Evolutionary conservation across 1,140 invertebrate species (phyloP).

Genomic region (Heliconius nattereri): DNA sequence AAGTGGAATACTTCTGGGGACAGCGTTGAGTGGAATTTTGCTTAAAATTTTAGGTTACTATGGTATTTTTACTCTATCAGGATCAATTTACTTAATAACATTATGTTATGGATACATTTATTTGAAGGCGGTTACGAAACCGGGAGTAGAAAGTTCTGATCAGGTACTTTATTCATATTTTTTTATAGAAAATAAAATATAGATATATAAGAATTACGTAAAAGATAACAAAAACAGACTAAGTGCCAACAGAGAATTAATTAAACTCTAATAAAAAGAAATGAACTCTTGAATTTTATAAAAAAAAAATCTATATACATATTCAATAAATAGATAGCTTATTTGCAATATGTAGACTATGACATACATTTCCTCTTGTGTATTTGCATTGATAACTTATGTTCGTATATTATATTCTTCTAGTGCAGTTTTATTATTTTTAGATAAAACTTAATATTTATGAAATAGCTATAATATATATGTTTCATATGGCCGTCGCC

Average conservation of each 20-base stretch:
- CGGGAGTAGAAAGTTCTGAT: slow-evolving; percentile 44
- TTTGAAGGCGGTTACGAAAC: slow-evolving; percentile 66
- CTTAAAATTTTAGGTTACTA: slow-evolving; percentile 74
- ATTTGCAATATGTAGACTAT: neutral
- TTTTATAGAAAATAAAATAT: neutral
- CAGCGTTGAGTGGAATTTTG: slow-evolving; percentile 74
- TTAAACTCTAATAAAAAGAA: neutral
- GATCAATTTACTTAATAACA: slow-evolving; percentile 61
- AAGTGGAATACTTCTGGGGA: slow-evolving; percentile 74
- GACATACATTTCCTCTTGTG: neutral
- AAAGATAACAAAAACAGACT: too few species aligned
- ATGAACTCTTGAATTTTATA: neutral
- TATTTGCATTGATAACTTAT: neutral
- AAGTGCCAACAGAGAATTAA: too few species aligned
- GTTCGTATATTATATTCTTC: too few species aligned
- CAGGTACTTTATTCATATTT: slow-evolving; percentile 48
- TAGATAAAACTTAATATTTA: neutral
- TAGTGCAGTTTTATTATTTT: too few species aligned
- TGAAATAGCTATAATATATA: too few species aligned
- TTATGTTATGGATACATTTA: slow-evolving; percentile 65
- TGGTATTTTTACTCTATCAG: slow-evolving; percentile 71
- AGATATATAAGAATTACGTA: neutral
- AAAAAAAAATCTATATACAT: too few species aligned
- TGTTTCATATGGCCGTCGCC: too few species aligned
- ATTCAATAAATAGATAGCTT: too few species aligned